Percentiles rank a stretch among this genome's conserved stretches.
Conservation (phyloP, 1,140 invertebrate genomes). For the Tenebrio molitor region DNA sequence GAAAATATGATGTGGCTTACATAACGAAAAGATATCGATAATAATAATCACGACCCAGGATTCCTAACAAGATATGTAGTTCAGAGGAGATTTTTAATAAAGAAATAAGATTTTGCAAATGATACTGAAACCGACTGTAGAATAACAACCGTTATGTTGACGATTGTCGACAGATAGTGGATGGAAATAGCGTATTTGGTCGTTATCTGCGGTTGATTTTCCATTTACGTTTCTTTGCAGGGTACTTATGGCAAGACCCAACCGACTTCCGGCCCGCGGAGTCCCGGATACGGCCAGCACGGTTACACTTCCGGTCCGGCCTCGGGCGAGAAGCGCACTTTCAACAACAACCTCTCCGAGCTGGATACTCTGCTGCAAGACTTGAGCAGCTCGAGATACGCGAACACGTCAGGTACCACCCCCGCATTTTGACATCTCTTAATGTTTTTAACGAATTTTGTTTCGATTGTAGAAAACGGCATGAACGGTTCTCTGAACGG, state of each 20-base stretch:
- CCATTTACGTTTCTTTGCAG: conserved; percentile 67
- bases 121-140: no score
- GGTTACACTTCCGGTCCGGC: conserved; percentile 47
- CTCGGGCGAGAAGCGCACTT: conserved; percentile 58
- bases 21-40: no score
- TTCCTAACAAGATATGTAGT: no score
- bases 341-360: conserved; percentile 89
- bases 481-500: conserved; percentile 58
- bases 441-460: conserved; percentile 3
- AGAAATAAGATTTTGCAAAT: no score
- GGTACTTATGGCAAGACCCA: conserved; percentile 78
- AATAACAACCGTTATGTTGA: no score
- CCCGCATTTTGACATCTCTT: not conserved
- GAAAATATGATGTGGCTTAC: no score
- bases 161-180: no score
- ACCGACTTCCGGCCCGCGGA: conserved; percentile 60
- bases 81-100: no score
- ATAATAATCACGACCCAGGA: no score
- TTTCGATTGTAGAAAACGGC: conserved; percentile 60
- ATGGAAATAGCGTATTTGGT: no score
- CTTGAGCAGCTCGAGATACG: conserved; percentile 74
- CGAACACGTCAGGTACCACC: conserved; percentile 58
- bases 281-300: conserved; percentile 38
- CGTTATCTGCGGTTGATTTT: no score
- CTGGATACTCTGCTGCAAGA: conserved; percentile 93